These are phyloP conservation scores for Archilochus colubris DNA, from an alignment of 2,113 vertebrate species.

Conservation along the genomic window DNA sequence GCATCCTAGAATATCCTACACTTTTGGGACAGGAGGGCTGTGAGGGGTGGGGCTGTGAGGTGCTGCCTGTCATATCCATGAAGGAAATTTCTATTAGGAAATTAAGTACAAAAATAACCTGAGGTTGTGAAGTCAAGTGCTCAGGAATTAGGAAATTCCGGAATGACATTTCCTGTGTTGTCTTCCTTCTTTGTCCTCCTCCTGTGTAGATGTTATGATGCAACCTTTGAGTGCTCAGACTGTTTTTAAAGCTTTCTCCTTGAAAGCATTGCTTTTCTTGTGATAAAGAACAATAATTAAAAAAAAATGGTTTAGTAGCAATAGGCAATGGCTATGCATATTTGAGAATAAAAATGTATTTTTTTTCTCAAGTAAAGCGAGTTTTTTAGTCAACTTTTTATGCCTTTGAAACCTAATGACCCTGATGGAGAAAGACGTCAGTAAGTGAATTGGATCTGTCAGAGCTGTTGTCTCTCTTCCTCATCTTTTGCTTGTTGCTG, in stretches of 20 bases:
- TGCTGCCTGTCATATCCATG: background rate
- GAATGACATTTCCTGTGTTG: constrained; percentile 16
- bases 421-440: rapidly evolving
- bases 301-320: background rate
- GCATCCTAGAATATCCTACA: background rate
- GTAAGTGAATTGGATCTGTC: background rate
- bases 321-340: background rate
- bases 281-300: background rate
- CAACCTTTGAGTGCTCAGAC: background rate
- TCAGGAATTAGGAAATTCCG: constrained; percentile 51
- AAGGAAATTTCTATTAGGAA: constrained; percentile 24
- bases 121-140: background rate
- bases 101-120: background rate
- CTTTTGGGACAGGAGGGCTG: background rate
- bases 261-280: background rate
- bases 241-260: background rate
- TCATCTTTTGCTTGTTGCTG: background rate
- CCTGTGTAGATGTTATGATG: constrained; percentile 24
- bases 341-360: background rate
- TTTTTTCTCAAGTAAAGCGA: background rate
- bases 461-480: background rate
- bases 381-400: background rate
- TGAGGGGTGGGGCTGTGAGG: background rate
- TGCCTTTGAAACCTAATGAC: background rate
- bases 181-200: background rate